Conservation (phyloP, 1,140 invertebrate genomes). For the Watersipora subatra region DNA sequence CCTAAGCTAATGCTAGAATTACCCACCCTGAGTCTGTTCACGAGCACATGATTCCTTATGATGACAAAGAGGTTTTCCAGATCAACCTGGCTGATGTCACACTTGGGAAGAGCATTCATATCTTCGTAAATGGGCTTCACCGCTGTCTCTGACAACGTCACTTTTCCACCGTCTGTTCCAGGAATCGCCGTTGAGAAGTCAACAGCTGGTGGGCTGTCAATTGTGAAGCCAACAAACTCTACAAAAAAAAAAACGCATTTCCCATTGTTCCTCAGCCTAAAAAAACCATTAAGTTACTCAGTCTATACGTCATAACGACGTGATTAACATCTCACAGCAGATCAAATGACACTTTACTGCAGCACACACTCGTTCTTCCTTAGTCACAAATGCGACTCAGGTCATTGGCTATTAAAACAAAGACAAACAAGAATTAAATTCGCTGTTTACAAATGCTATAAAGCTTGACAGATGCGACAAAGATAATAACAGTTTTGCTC, state of each 20-base stretch:
- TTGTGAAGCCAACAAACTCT: conserved; percentile 36
- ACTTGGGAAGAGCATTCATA: neutral
- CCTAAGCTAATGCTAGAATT: too few relatives aligned
- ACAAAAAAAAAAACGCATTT: conserved; percentile 10
- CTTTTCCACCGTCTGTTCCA: neutral
- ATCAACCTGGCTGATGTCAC: conserved; percentile 16
- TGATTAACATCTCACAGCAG: too few relatives aligned
- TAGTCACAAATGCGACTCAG: too few relatives aligned
- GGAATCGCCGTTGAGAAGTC: neutral
- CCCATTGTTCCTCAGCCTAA: neutral
- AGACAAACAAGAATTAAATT: too few relatives aligned
- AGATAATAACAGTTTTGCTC: too few relatives aligned
- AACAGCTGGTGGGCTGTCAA: conserved; percentile 10
- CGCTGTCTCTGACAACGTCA: neutral
- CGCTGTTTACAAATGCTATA: too few relatives aligned
- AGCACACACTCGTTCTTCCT: too few relatives aligned
- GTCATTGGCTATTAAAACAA: too few relatives aligned
- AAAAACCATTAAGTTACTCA: too few relatives aligned
- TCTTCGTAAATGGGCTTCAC: neutral
- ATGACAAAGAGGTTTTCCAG: conserved; percentile 35
- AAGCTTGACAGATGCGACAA: too few relatives aligned
- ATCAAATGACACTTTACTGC: too few relatives aligned
- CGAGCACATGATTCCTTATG: conserved; percentile 33
- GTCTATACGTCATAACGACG: too few relatives aligned
- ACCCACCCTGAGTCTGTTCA: conserved; percentile 33